A percentile compares a stretch with the other conserved stretches of the same genome.
These are phyloP conservation scores for Desmophyllum pertusum DNA, from an alignment of 92 coral and sea anemone genomes.

Conservation along the genomic window DNA sequence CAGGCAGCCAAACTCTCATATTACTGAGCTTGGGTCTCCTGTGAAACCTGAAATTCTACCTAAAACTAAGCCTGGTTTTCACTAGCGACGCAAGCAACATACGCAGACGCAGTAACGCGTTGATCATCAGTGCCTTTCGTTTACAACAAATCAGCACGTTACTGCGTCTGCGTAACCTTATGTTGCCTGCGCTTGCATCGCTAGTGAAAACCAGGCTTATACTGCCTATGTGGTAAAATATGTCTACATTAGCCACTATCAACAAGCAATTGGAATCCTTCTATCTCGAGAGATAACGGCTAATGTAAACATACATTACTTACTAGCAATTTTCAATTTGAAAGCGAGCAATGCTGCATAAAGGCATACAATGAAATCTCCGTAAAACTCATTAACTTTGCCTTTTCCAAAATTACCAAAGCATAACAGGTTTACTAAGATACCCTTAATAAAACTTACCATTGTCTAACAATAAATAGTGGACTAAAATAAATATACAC, in stretches of 20 bases:
- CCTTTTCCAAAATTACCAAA: neutral
- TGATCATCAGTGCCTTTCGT: too few species aligned
- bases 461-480: conserved; percentile 1
- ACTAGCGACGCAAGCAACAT: too few species aligned
- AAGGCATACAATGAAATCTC: neutral
- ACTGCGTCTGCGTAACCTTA: too few species aligned
- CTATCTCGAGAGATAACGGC: too few species aligned
- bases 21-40: neutral
- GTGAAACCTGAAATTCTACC: neutral
- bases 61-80: too few species aligned
- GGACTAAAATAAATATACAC: neutral
- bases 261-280: neutral
- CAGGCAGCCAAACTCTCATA: neutral
- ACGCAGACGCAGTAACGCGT: too few species aligned
- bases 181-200: too few species aligned
- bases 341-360: neutral
- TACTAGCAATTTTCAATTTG: neutral
- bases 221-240: neutral
- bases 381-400: neutral
- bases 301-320: neutral
- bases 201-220: too few species aligned
- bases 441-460: neutral
- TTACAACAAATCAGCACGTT: too few species aligned
- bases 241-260: neutral
- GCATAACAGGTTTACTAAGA: neutral